A percentile compares a stretch with the other conserved stretches of the same genome.
These are phyloP conservation scores for Mimumesa dahlbomi DNA, from an alignment of 2,888 invertebrate genomes.

Conservation along the genomic window DNA sequence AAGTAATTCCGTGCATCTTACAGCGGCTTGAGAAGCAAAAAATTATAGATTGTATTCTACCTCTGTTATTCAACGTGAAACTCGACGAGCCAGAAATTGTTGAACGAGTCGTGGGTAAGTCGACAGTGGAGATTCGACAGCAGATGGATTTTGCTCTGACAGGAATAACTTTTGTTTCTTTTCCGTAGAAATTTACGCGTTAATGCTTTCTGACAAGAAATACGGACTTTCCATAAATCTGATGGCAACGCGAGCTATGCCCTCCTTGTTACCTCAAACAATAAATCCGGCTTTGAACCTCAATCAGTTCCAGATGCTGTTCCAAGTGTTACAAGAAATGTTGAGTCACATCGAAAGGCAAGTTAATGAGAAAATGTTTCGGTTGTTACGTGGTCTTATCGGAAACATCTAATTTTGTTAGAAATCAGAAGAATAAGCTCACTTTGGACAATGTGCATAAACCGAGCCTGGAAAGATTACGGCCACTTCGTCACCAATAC, in stretches of 20 bases:
- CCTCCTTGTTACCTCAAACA: slow-evolving; percentile 94
- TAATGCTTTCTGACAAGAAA: slow-evolving; percentile 93
- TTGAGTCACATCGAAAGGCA: slow-evolving; percentile 90
- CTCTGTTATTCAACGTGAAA: slow-evolving; percentile 92
- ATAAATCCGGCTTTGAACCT: slow-evolving; percentile 92
- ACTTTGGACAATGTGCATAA: slow-evolving; percentile 90
- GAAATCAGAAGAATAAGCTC: slow-evolving; percentile 92
- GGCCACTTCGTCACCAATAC: slow-evolving; percentile 89
- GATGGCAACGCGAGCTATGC: slow-evolving; percentile 97
- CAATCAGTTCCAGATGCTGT: slow-evolving; percentile 89
- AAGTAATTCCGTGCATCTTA: slow-evolving; percentile 89
- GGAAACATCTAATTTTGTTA: too few species aligned
- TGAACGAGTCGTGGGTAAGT: slow-evolving; percentile 95
- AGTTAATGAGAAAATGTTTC: too few species aligned
- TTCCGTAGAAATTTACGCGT: slow-evolving; percentile 96
- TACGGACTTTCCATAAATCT: slow-evolving; percentile 94
- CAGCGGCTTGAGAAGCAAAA: slow-evolving; percentile 92
- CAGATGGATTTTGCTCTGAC: neutral
- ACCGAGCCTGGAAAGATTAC: slow-evolving; percentile 88
- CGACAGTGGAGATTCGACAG: neutral
- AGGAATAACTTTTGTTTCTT: too few species aligned
- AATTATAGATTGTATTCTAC: slow-evolving; percentile 94
- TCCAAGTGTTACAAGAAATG: slow-evolving; percentile 96
- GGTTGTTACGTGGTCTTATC: too few species aligned
- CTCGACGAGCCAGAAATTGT: slow-evolving; percentile 94